Percentiles rank a stretch among this genome's conserved stretches.
phyloP scores from a whole-genome alignment of 2,113 vertebrate genomes.

The Nestor notabilis region DNA sequence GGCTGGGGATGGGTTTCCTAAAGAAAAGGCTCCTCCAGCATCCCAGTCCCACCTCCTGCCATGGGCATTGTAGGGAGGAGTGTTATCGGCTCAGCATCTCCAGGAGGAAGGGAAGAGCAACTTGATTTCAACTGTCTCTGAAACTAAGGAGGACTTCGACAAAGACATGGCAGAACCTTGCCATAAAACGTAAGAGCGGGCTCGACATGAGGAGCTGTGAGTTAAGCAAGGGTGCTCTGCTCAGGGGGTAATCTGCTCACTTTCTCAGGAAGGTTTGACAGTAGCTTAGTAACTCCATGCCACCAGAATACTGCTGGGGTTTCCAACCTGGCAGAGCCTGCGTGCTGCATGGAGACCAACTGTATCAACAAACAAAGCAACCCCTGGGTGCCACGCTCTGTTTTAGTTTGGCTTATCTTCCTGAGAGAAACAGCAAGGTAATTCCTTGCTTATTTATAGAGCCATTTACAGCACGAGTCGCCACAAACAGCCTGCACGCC shows the following conservation, averaged over 20 bases:
- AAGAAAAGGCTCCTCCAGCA: background rate
- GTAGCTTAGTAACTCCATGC: constrained; percentile 67
- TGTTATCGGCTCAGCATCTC: background rate
- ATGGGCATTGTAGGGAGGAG: background rate
- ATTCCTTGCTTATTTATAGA: constrained; percentile 59
- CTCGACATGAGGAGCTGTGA: background rate
- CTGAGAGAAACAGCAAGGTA: constrained; percentile 28
- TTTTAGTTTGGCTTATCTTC: constrained; percentile 30
- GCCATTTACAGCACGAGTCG: background rate
- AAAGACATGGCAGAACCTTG: fast-evolving
- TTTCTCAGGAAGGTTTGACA: constrained; percentile 22
- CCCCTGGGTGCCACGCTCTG: background rate
- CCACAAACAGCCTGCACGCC: background rate
- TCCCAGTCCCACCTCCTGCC: background rate
- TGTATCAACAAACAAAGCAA: constrained; percentile 70
- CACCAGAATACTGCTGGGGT: constrained; percentile 75
- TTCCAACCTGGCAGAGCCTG: constrained; percentile 58
- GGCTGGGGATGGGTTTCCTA: background rate
- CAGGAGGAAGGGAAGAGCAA: background rate
- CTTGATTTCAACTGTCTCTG: background rate
- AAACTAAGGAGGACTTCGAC: background rate
- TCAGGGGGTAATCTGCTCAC: background rate
- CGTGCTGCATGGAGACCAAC: constrained; percentile 65
- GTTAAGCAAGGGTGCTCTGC: background rate
- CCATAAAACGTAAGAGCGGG: background rate